Percentiles rank a stretch among this genome's conserved stretches.
These are phyloP conservation scores for Auanema freiburgensis DNA, from an alignment of 2,888 invertebrate species.

Conservation along the genomic window DNA sequence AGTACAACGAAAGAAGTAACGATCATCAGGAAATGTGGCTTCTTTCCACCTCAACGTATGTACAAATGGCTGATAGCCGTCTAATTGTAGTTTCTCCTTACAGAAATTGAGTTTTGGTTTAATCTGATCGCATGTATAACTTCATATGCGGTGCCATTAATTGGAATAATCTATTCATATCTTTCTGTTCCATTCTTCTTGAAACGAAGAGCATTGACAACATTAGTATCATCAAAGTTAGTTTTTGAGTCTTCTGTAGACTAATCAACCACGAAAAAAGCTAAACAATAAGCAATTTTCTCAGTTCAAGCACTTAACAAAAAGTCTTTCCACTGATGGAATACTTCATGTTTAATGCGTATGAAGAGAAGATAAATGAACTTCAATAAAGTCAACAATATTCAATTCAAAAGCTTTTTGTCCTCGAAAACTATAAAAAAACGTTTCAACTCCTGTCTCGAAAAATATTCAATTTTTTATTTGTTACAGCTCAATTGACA, in stretches of 20 bases:
- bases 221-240: constrained; percentile 49
- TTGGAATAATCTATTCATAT: constrained; percentile 63
- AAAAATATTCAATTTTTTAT: background rate
- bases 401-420: too few species aligned
- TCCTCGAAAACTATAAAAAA: too few species aligned
- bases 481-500: constrained; percentile 50
- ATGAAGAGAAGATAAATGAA: constrained; percentile 2
- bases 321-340: too few species aligned
- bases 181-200: constrained; percentile 62
- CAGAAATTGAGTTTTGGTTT: constrained; percentile 59
- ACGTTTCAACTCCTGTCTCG: too few species aligned
- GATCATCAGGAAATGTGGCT: constrained; percentile 50
- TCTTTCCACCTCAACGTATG: constrained; percentile 47
- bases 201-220: constrained; percentile 50
- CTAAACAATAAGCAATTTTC: background rate
- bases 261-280: background rate
- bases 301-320: constrained; percentile 1
- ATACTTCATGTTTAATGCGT: background rate
- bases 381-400: too few species aligned
- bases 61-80: background rate
- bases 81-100: constrained; percentile 8
- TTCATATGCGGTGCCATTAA: constrained; percentile 58
- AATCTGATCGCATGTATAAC: constrained; percentile 56
- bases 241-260: constrained; percentile 1
- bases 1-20: constrained; percentile 39